Percentiles rank a stretch among this genome's conserved stretches.
Evolutionary conservation across 2,113 vertebrate genomes (phyloP).

Genomic region (Daubentonia madagascariensis): DNA sequence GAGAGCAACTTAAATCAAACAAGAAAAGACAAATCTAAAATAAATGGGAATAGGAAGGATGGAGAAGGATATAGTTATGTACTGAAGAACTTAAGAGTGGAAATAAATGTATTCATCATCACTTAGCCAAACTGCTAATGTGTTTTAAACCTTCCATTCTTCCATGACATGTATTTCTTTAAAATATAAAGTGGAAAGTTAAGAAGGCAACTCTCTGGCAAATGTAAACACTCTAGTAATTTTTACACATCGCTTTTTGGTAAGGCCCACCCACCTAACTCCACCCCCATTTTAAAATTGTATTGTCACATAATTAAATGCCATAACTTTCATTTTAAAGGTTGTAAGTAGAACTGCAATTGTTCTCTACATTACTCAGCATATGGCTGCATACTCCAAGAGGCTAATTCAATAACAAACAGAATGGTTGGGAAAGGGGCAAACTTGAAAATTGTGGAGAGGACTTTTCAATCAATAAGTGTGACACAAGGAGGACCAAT

Average conservation of each 20-base stretch:
- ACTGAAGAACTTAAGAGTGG: conserved; percentile 45
- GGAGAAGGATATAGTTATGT: not conserved
- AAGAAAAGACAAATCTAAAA: conserved; percentile 53
- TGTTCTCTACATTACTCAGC: not conserved
- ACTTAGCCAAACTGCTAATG: conserved; percentile 53
- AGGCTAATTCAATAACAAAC: conserved; percentile 2
- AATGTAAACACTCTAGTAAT: not conserved
- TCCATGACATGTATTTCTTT: conserved; percentile 54
- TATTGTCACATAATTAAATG: not conserved
- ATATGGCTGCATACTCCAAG: not conserved
- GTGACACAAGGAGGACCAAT: not conserved
- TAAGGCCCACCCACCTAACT: conserved; percentile 25
- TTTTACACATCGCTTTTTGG: conserved; percentile 40
- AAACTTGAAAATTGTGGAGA: not conserved
- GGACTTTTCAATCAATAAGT: not conserved
- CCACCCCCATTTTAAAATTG: conserved; percentile 15
- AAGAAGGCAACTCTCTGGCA: conserved; percentile 40
- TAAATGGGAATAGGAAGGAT: conserved; percentile 30
- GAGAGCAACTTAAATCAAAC: conserved; percentile 23
- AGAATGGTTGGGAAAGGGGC: not conserved
- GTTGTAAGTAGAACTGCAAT: not conserved
- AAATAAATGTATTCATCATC: conserved; percentile 53
- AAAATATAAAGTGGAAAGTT: conserved; percentile 66
- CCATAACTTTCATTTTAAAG: not conserved
- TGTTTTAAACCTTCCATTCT: conserved; percentile 66